Base-by-base conservation (phyloP, 2,797 vertebrate genomes). In the Gorsachius magnificus region DNA sequence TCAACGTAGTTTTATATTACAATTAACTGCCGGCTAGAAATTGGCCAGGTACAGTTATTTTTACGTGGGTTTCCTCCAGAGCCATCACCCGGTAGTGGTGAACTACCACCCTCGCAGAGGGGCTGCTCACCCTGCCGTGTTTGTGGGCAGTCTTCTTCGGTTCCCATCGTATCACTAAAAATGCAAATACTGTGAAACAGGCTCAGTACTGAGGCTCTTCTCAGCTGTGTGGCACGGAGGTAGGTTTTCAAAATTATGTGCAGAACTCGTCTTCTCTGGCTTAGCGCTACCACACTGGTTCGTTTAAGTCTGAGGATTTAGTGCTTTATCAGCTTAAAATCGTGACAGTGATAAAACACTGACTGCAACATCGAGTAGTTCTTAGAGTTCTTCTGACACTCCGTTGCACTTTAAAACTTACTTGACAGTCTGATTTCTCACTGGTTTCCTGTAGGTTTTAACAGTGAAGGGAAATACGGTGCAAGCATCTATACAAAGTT, bases 1-100 rank as follows among this genome's bases (percentile, higher is more conserved):
- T 6, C 45, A 2, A 4, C 1, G 0, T 17, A 7, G 15, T 10
- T 70, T 81, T 74, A 21, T 48, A 0, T 46, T 13, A 5, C 5
- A 26, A 38, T 38, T 28, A 57, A 35, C 29, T 38, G 3, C 25
- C 19, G 58, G 26, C 57, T 46, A 43, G 41, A 48, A 81, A 19
- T 11, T 10, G 16, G 36, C 19, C 36, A 43, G n/a, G 33, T 38
- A 26, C 10, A 11, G 1, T 36, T 33, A 29, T 54, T 90, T 90
- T 61, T 1, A 5, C 4, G 0, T 4, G 28, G 6, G 6, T 90
- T 83, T 68, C 29, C 68, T 65, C 24, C 53, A 43, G 41, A 83
- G 16, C 54, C 36, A 17, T 69, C 56, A 33, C 28, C 28, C 1
- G 0, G 8, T 13, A 7, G 33, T 5, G 19, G 12, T 54, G 38